Evolutionary conservation across 2,797 vertebrate species (phyloP).

Genomic region (Microctenopoma stevenorrisi): DNA sequence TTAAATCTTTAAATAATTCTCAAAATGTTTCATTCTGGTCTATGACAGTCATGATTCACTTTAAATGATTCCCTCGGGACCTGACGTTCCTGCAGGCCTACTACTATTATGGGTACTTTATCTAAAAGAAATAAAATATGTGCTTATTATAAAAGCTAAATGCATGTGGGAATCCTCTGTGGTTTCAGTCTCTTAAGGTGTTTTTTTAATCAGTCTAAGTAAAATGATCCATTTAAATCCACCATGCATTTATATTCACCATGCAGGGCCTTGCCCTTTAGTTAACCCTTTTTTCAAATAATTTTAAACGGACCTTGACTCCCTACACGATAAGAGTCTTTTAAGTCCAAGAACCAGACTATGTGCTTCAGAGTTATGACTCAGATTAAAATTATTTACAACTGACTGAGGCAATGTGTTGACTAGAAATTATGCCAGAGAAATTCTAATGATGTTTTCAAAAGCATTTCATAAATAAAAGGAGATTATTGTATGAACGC

Average conservation of each 20-base stretch:
- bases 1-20: too few species aligned
- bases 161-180: slow-evolving; percentile 16
- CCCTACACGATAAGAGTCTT: slow-evolving; percentile 7
- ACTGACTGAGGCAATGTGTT: slow-evolving; percentile 17
- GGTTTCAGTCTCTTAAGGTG: slow-evolving; percentile 14
- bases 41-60: not conserved
- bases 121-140: not conserved
- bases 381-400: slow-evolving; percentile 6
- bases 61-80: slow-evolving; percentile 1
- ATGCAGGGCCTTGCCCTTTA: slow-evolving; percentile 7
- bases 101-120: slow-evolving; percentile 8
- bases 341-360: not conserved
- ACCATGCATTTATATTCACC: slow-evolving; percentile 28
- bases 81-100: not conserved
- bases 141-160: slow-evolving; percentile 12
- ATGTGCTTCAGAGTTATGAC: slow-evolving; percentile 13
- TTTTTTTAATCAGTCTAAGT: slow-evolving; percentile 43
- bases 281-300: slow-evolving; percentile 12
- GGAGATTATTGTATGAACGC: slow-evolving; percentile 38
- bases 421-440: slow-evolving; percentile 35
- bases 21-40: too few species aligned
- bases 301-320: slow-evolving; percentile 5
- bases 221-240: slow-evolving; percentile 44
- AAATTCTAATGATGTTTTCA: slow-evolving; percentile 35
- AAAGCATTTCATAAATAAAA: slow-evolving; percentile 50